Evolutionary conservation across 2,797 vertebrate genomes (phyloP), one percentile per base, ranked within the genome.

Genomic region (Malurus leucopterus): DNA sequence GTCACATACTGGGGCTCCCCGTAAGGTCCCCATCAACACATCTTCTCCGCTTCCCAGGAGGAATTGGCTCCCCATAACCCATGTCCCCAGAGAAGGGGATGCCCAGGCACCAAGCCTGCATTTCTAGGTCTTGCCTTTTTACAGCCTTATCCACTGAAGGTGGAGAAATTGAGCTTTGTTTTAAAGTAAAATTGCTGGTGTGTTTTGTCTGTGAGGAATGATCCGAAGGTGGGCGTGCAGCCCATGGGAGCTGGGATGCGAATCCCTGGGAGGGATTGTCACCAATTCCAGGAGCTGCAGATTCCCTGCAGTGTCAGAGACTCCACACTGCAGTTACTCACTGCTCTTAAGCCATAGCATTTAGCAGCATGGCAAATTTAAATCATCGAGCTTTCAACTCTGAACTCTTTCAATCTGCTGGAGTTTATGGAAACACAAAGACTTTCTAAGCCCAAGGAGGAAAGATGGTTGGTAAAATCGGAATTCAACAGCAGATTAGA

Each of bases 401-500:
- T 53, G 70, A 92, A 92, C 73, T 77, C 76, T 62, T 59, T 53
- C 76, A 84, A 54, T 83, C 82, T 72, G 46, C 41, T 76, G 70
- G 70, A 89, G 57, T 90, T 92, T 86, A 89, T 5, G 13, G 53
- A 87, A 91, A 81, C n/a, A 72, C 55, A 90, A 90, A 87, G 58
- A 41, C 38, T 79, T 69, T n/a, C 89, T 90, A 89, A 95, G 29
- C 82, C 50, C 5, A 8, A 34, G 29, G 36, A 85, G 82, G 74
- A 67, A 83, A 84, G 70, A 89, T 27, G 74, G 67, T 62, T 88
- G 64, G 80, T 91, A 62, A 92, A 86, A 79, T 70, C 15, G 0
- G 77, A 86, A 89, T 89, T 86, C 80, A 71, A 43, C 44, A 91
- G 83, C 70, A 93, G 92, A 94, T 94, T 92, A 93, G 64, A 90